Evolutionary conservation across 1,140 invertebrate genomes (phyloP), one percentile per base, ranked within the genome.

Genomic region (Rhysida immarginata): DNA sequence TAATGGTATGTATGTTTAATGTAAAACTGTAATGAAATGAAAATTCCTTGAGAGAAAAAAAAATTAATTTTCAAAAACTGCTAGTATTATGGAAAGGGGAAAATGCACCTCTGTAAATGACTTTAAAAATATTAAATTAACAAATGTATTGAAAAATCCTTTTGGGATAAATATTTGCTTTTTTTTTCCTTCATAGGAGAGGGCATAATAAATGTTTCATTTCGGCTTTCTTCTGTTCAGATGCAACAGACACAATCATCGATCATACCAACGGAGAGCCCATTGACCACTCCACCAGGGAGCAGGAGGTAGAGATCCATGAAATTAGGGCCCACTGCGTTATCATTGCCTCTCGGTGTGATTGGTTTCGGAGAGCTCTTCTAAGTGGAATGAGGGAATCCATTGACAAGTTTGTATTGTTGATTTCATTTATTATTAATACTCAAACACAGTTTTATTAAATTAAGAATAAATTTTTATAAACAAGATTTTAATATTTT

Each of bases 301-400:
- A 66, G 48, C 58, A 60, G 45, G 64, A 68, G 53, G 56, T 64
- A 16, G 66, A 69, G 44, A 56, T 65, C 14, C 51, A 62, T 45
- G 56, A 63, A 58, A 70, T 74, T 54, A 65, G 71, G 58, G 80
- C 80, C 2, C 81, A 83, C 64, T 70, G 81, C 55, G 79, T 82
- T 2, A 77, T 83, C 29, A 75, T 83, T 5, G 78, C 81, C 25
- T 71, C 80, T 16, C 65, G 78, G 46, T 83, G 81, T 69, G 79
- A 82, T 63, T 83, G 81, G 80, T 83, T 83, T 66, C 69, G 79
- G 29, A 71, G 80, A 58, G 81, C 81, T 0, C 64, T 83, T 1
- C 72, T 81, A 24, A 81, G 79, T 56, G 81, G 81, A 27, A 83
- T 83, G 81, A 72, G 77, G 63, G 81, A 83, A 69, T 78, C 79